Evolutionary conservation across 2,888 invertebrate species (phyloP).

Genomic region (Pasiphila rectangulata): DNA sequence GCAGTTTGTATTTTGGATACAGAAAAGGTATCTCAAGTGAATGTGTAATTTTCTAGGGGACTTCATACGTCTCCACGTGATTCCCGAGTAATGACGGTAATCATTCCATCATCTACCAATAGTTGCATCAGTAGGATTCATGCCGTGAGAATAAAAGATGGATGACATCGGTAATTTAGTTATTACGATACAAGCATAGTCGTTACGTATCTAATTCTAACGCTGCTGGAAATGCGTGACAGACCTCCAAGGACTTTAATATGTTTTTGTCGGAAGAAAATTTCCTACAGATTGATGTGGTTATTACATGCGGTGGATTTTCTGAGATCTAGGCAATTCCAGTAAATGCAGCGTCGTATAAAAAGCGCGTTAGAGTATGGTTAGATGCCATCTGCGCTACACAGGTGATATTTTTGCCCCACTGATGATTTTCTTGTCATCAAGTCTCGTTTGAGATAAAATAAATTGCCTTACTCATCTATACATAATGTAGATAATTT

Average conservation of each 20-base stretch:
- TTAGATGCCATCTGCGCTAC: background rate
- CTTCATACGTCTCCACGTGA: conserved; percentile 56
- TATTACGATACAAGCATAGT: conserved; percentile 37
- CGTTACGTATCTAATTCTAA: conserved; percentile 34
- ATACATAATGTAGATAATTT: no score
- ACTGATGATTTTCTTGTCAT: no score
- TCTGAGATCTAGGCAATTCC: conserved; percentile 22
- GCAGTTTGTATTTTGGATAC: conserved; percentile 30
- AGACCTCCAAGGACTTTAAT: conserved; percentile 30
- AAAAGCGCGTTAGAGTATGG: background rate
- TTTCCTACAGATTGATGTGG: conserved; percentile 31
- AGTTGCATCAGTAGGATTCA: conserved; percentile 30
- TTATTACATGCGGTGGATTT: conserved; percentile 29
- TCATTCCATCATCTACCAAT: conserved; percentile 77
- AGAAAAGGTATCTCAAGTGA: conserved; percentile 55
- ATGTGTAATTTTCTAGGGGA: conserved; percentile 54
- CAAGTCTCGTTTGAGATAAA: no score
- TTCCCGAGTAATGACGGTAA: conserved; percentile 72
- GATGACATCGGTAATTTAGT: conserved; percentile 52
- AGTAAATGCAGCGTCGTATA: conserved; percentile 8
- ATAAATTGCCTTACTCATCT: no score
- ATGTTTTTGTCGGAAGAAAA: conserved; percentile 30
- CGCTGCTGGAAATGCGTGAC: conserved; percentile 24
- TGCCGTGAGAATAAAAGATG: conserved; percentile 60
- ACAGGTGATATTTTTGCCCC: no score